Conservation (phyloP, 2,797 vertebrate species). For the Pterois miles region DNA sequence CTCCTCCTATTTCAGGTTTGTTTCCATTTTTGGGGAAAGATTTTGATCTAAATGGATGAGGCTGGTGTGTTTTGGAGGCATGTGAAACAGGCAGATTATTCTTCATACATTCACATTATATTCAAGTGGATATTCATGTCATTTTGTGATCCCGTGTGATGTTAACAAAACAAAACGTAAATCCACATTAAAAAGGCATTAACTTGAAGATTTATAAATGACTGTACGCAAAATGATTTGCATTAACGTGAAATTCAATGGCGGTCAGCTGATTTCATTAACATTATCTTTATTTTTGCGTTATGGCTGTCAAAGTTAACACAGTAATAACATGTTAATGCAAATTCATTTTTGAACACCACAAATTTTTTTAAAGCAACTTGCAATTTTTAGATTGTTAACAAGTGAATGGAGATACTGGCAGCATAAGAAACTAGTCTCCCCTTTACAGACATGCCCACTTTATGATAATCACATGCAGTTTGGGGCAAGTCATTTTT, state of each 20-base stretch:
- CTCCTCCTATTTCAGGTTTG: conserved; percentile 63
- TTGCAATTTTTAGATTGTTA: no score
- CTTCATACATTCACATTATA: conserved; percentile 9
- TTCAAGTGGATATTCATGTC: conserved; percentile 23
- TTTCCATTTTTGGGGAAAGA: conserved; percentile 36
- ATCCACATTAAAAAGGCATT: conserved; percentile 4
- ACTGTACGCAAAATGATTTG: not conserved
- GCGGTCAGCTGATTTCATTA: not conserved
- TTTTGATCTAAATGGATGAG: conserved; percentile 35
- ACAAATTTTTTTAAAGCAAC: no score
- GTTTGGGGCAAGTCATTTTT: no score
- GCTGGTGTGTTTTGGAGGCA: conserved; percentile 30
- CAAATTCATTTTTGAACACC: accelerated
- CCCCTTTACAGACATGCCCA: no score
- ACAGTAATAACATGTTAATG: no score
- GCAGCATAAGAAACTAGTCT: no score
- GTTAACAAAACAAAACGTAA: conserved; percentile 6
- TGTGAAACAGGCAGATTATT: conserved; percentile 6
- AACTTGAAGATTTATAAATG: conserved; percentile 10
- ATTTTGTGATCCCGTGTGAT: conserved; percentile 1
- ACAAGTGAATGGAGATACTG: no score
- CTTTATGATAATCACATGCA: no score
- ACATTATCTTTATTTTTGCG: not conserved
- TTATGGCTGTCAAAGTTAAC: not conserved
- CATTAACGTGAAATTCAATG: conserved; percentile 6